Evolutionary conservation across 1,140 invertebrate species (phyloP), one percentile per base, ranked within the genome.

Genomic region (Yoshiicerus persimilis): DNA sequence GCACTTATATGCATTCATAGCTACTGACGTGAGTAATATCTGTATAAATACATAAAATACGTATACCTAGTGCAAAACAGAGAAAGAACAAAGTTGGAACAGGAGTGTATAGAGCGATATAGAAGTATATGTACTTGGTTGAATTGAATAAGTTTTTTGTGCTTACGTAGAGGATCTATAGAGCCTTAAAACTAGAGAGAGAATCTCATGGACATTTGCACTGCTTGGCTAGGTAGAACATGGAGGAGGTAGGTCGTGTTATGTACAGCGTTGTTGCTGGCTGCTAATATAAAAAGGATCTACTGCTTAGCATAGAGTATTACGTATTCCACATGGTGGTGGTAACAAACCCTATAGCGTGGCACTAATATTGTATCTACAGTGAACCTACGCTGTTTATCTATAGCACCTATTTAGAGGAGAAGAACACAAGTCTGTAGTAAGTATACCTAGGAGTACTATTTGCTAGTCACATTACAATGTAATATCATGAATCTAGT

Each of bases 171-270:
- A 13, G 11, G 5, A 66, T 25, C 25, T 56, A 70, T 3, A 70
- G 4, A 70, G 23, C n/a, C n/a, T n/a, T n/a, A 70, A 25, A 32
- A 77, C 25, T n/a, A 66, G 13, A 66, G 13, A 77, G 9, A 77
- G 30, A 34, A 36, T 80, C 75, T 80, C 75, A 80, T 80, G 75
- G 75, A 80, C 75, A 34, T 80, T 80, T 80, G 75, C 75, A 34
- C 30, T n/a, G 70, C 27, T 75, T 75, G 70, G 27, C 70, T 75
- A 77, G 70, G 13, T 77, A 36, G 9, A 30, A 32, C 70, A 34
- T 75, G 70, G 70, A 75, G 70, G 20, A 70, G 70, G 30, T 34
- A 75, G 30, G 70, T 75, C 70, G 25, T 32, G 27, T 32, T 11
- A 20, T 36, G 70, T 77, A 77, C 36, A 77, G 1, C 13, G 5